A percentile compares a stretch with the other conserved stretches of the same genome.
Evolutionary conservation across 2,113 vertebrate genomes (phyloP).

Genomic region (Tetrao urogallus): DNA sequence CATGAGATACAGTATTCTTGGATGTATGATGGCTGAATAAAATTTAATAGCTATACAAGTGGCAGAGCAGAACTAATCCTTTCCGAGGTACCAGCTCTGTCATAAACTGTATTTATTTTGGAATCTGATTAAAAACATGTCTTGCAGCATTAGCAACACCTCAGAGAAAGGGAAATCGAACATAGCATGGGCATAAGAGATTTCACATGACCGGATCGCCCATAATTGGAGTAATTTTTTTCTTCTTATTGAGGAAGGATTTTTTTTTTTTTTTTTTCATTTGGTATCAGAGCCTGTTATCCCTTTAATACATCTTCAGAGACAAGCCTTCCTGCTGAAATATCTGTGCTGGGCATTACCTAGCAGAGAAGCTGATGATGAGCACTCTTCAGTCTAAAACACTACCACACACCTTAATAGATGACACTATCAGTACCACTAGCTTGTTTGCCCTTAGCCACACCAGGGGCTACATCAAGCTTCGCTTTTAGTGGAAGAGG

Average conservation of each 20-base stretch:
- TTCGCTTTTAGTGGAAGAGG: not conserved
- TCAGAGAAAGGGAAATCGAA: conserved; percentile 19
- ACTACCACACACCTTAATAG: not conserved
- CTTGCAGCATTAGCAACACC: conserved; percentile 35
- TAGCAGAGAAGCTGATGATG: not conserved
- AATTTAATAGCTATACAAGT: conserved; percentile 4
- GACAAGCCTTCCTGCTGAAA: not conserved
- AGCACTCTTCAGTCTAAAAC: not conserved
- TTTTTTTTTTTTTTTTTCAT: not conserved
- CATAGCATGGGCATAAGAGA: not conserved
- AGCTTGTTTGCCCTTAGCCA: not conserved
- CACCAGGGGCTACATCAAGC: not conserved
- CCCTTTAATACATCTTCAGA: not conserved
- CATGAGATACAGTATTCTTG: conserved; percentile 1
- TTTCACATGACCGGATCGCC: not conserved
- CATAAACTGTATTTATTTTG: conserved; percentile 30
- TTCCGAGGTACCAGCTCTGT: not conserved
- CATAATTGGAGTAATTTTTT: not conserved
- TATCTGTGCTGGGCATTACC: not conserved
- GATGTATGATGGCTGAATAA: not conserved
- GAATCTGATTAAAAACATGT: conserved; percentile 52
- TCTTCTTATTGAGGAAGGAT: not conserved
- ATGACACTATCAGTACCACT: not conserved
- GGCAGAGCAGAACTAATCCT: conserved; percentile 49
- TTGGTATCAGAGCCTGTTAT: not conserved